Base-by-base conservation (phyloP, 2,113 vertebrate species). In the Platysteira castanea region DNA sequence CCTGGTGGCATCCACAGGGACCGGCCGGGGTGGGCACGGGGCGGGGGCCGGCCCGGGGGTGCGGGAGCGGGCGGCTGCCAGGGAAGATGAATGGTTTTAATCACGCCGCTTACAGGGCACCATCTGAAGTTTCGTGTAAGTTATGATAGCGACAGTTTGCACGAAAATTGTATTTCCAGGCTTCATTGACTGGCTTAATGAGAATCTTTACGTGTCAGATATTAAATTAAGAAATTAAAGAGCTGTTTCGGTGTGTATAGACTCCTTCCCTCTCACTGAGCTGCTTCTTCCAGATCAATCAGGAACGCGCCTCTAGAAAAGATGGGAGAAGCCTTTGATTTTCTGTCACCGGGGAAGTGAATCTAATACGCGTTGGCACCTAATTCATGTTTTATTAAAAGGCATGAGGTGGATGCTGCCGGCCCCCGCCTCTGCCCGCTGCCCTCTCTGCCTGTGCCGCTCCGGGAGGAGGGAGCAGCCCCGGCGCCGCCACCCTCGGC, bases 151-250 rank as follows among this genome's bases (percentile, higher is more conserved):
- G 97, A 98, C 98, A 98, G 98, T 98, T 98, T 98, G 98, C 97
- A 97, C 97, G 97, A 98, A 98, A 98, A 98, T 98, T 98, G 98
- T 98, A 97, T 97, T 93, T 98, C 97, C 95, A 98, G 97, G 98
- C 98, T 98, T 98, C 98, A 98, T 98, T 98, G 98, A 98, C 97
- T 97, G 89, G 97, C 98, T 98, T 98, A 98, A 98, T 98, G 98
- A 96, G 97, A 98, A 98, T 98, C 98, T 98, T 98, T 98, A 98
- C 96, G 96, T 98, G 98, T 98, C 97, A 98, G 94, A 97, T 97
- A 98, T 98, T 97, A 98, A 98, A 98, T 98, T 98, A 98, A 97
- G 95, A 97, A 98, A 98, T 97, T 98, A 98, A 98, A 97, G 97
- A 97, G 97, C 96, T 97, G 97, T 97, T 98, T 97, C 30, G 70